phyloP scores from a whole-genome alignment of 2,888 invertebrate species.

The Notodonta ziczac region DNA sequence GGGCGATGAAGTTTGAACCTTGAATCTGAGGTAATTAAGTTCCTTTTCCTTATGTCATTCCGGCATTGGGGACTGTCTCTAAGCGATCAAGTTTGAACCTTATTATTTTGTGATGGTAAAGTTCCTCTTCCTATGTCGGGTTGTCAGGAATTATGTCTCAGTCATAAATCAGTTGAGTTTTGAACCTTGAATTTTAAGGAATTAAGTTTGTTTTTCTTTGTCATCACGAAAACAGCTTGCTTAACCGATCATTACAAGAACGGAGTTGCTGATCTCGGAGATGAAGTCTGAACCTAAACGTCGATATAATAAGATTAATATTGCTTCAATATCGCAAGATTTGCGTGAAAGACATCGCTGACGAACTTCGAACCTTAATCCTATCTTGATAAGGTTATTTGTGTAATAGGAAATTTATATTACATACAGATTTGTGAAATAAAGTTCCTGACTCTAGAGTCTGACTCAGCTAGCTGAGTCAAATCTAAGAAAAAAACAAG shows the following conservation, averaged over 20 bases:
- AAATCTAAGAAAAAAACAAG: too few relatives aligned
- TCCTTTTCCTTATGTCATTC: constrained; percentile 7
- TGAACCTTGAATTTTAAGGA: background rate
- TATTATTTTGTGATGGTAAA: too few relatives aligned
- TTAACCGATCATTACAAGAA: constrained; percentile 47
- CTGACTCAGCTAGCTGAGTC: too few relatives aligned
- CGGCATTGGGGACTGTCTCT: background rate
- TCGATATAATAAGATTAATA: constrained; percentile 12
- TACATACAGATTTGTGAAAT: background rate
- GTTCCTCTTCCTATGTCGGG: too few relatives aligned
- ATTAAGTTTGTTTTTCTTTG: background rate
- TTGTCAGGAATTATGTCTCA: too few relatives aligned
- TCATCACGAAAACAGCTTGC: background rate
- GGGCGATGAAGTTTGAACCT: constrained; percentile 86
- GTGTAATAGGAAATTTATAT: background rate
- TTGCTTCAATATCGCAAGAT: background rate
- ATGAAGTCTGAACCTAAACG: constrained; percentile 80
- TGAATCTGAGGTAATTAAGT: constrained; percentile 16
- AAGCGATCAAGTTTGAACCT: background rate
- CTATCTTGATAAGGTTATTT: background rate
- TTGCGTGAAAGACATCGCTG: background rate
- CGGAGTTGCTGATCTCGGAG: constrained; percentile 92
- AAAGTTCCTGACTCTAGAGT: background rate
- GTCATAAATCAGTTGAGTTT: background rate
- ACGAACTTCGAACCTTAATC: background rate